phyloP scores from a whole-genome alignment of 2,113 vertebrate genomes.

The Archilochus colubris region DNA sequence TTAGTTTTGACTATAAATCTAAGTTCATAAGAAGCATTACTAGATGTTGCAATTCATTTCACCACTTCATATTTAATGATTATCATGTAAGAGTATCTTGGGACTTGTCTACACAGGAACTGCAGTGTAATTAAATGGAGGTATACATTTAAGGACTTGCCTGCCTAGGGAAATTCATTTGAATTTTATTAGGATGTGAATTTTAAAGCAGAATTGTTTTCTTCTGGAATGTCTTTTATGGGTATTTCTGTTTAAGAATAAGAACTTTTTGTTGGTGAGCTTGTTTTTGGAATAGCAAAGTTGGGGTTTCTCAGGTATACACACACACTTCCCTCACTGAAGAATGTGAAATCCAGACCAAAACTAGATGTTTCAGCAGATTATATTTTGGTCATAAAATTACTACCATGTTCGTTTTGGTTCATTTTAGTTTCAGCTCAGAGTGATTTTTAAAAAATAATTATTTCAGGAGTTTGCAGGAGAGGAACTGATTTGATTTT shows the following conservation, averaged over 20 bases:
- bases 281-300: neutral
- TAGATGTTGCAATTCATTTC: conserved; percentile 37
- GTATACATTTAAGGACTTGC: neutral
- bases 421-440: neutral
- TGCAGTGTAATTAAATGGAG: neutral
- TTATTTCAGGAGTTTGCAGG: neutral
- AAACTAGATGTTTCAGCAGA: neutral
- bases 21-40: neutral
- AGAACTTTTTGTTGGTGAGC: neutral
- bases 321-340: neutral
- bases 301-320: neutral
- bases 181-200: neutral
- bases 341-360: neutral
- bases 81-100: conserved; percentile 19
- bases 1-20: conserved; percentile 1
- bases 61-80: conserved; percentile 2
- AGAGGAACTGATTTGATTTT: neutral
- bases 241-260: neutral
- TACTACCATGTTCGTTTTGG: neutral
- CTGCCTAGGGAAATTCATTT: neutral
- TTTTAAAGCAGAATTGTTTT: neutral
- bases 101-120: conserved; percentile 19
- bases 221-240: neutral
- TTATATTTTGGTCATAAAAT: neutral
- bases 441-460: neutral